A percentile compares a stretch with the other conserved stretches of the same genome.
phyloP scores from a whole-genome alignment of 2,888 invertebrate species.

The Eucera pruinosa region DNA sequence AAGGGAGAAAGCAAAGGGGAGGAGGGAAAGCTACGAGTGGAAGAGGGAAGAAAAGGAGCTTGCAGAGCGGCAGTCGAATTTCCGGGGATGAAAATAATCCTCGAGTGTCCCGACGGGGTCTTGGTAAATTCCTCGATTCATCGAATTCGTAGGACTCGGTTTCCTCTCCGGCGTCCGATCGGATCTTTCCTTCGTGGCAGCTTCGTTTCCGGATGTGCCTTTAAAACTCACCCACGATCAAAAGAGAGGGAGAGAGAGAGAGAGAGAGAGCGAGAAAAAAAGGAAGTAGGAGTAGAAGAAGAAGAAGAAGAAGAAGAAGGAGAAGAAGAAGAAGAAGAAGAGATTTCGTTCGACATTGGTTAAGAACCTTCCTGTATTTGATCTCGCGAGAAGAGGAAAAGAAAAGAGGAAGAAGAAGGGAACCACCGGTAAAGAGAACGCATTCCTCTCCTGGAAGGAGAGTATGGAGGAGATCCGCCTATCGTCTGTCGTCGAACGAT shows the following conservation, averaged over 20 bases:
- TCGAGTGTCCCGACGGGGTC: slow-evolving; percentile 37
- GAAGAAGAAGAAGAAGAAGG: too few relatives aligned
- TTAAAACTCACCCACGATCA: slow-evolving; percentile 10
- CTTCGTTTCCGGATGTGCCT: slow-evolving; percentile 35
- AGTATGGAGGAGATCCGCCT: neutral
- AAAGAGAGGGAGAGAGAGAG: neutral
- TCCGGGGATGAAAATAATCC: slow-evolving; percentile 52
- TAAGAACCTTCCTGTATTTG: slow-evolving; percentile 18
- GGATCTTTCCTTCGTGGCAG: slow-evolving; percentile 22
- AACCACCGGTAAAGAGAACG: neutral
- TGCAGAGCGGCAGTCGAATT: slow-evolving; percentile 40
- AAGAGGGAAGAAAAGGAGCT: slow-evolving; percentile 15
- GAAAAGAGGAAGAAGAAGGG: neutral
- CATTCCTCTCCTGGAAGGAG: neutral
- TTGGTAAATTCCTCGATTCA: slow-evolving; percentile 50
- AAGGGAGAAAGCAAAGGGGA: neutral
- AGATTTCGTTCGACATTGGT: slow-evolving; percentile 19
- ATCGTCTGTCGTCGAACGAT: slow-evolving; percentile 17
- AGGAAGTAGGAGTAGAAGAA: too few relatives aligned
- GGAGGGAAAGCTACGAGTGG: neutral
- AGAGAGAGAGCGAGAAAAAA: too few relatives aligned
- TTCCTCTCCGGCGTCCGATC: slow-evolving; percentile 34
- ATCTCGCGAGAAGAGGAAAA: neutral
- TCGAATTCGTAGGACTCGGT: slow-evolving; percentile 40
- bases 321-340: neutral